These are phyloP conservation scores for Sylvietta virens DNA, from an alignment of 2,113 vertebrate species.

Conservation along the genomic window DNA sequence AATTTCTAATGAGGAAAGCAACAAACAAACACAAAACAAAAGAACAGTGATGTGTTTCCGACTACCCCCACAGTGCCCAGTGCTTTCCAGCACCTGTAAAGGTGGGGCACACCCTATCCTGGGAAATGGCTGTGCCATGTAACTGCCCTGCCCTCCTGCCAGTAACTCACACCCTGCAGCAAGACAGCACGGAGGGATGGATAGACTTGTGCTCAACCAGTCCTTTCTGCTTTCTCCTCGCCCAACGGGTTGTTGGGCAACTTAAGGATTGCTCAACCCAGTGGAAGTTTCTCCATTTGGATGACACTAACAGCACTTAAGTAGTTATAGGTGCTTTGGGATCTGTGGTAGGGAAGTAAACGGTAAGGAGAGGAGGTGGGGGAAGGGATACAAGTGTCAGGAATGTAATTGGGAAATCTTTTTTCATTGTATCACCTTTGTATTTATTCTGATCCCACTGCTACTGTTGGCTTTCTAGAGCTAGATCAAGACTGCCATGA, in stretches of 20 bases:
- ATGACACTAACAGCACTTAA: not conserved
- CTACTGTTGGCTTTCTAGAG: not conserved
- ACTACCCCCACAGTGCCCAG: not conserved
- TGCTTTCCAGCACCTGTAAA: not conserved
- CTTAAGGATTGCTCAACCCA: not conserved
- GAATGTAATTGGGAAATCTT: not conserved
- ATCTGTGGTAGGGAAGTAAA: not conserved
- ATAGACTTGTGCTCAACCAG: not conserved
- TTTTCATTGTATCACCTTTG: not conserved
- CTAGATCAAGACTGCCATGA: not conserved
- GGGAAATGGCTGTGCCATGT: not conserved
- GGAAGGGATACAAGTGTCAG: not conserved
- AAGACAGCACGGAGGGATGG: not conserved
- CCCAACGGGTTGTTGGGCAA: not conserved
- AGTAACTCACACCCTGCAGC: conserved; percentile 13
- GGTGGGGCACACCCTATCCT: not conserved
- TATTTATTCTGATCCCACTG: not conserved
- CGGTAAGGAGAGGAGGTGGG: not conserved
- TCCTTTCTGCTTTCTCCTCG: not conserved
- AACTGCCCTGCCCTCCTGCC: not conserved
- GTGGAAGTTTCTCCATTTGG: not conserved
- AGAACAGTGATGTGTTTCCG: fast-evolving
- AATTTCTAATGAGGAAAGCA: not conserved
- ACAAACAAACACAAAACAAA: not conserved
- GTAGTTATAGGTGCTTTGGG: not conserved